Percentiles rank a stretch among this genome's conserved stretches.
Conservation (phyloP, 2,113 vertebrate species). For the Centrocercus urophasianus region DNA sequence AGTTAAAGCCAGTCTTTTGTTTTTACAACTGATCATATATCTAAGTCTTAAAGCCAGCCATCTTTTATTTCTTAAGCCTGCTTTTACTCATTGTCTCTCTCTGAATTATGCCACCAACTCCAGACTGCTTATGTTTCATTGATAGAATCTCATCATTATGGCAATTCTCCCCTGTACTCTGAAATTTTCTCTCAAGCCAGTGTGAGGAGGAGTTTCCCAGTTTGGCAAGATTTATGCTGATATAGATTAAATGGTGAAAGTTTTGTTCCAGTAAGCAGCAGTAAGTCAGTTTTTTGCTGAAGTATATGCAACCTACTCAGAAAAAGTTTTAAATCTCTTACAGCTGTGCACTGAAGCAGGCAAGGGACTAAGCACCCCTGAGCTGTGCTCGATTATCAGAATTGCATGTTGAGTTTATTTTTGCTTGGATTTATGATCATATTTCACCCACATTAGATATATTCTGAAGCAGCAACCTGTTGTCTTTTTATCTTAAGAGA, state of each 20-base stretch:
- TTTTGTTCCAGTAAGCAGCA: not conserved
- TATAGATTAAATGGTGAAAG: not conserved
- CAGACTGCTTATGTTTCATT: not conserved
- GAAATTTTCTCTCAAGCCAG: not conserved
- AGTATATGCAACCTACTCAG: not conserved
- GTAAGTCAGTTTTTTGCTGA: not conserved
- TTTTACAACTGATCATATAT: not conserved
- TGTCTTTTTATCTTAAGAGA: not conserved
- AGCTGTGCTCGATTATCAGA: not conserved
- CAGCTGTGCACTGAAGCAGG: not conserved
- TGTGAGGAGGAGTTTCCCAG: not conserved
- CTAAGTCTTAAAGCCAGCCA: not conserved
- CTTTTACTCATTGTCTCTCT: not conserved
- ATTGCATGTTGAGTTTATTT: not conserved
- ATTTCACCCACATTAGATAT: not conserved
- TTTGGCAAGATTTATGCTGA: constrained; percentile 9
- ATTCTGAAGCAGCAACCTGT: not conserved
- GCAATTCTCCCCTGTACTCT: not conserved
- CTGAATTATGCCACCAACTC: not conserved
- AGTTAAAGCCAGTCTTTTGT: not conserved
- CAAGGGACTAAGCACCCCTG: not conserved
- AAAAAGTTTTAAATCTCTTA: not conserved
- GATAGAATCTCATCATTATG: not conserved
- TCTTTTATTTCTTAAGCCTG: not conserved
- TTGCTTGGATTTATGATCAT: not conserved